phyloP scores from a whole-genome alignment of 2,888 invertebrate species.

The Branchinecta sandiegonensis region DNA sequence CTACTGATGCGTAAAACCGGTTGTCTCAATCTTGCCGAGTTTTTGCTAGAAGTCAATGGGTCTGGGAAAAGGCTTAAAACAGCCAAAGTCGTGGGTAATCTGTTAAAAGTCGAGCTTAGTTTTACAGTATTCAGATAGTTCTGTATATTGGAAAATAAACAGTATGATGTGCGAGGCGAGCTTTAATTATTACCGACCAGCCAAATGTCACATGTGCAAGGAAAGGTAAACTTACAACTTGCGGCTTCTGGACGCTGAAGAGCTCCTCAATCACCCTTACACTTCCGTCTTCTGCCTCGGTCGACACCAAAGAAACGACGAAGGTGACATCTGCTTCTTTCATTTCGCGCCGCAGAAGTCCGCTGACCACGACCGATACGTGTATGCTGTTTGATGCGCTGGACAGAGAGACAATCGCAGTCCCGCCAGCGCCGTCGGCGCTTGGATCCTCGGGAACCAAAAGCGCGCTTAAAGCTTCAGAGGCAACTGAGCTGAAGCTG shows the following conservation, averaged over 20 bases:
- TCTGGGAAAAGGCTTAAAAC: no score
- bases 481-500: slow-evolving; percentile 41
- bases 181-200: no score
- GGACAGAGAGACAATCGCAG: slow-evolving; percentile 67
- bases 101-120: no score
- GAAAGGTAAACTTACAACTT: slow-evolving; percentile 26
- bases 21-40: no score
- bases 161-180: no score
- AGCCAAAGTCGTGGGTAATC: no score
- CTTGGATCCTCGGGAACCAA: slow-evolving; percentile 44
- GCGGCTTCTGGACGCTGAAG: slow-evolving; percentile 41
- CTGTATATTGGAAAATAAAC: no score
- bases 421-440: slow-evolving; percentile 55
- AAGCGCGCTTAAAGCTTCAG: slow-evolving; percentile 66
- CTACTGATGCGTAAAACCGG: no score
- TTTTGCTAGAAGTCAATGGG: no score
- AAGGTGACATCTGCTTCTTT: slow-evolving; percentile 48
- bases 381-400: slow-evolving; percentile 50
- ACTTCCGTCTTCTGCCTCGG: slow-evolving; percentile 23
- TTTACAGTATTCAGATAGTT: no score
- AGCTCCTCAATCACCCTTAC: slow-evolving; percentile 26
- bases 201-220: no score
- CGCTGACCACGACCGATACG: slow-evolving; percentile 63
- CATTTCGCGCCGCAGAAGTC: slow-evolving; percentile 46
- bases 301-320: slow-evolving; percentile 32